These are phyloP conservation scores for Geococcyx californianus DNA, from an alignment of 2,113 vertebrate genomes.

Conservation along the genomic window DNA sequence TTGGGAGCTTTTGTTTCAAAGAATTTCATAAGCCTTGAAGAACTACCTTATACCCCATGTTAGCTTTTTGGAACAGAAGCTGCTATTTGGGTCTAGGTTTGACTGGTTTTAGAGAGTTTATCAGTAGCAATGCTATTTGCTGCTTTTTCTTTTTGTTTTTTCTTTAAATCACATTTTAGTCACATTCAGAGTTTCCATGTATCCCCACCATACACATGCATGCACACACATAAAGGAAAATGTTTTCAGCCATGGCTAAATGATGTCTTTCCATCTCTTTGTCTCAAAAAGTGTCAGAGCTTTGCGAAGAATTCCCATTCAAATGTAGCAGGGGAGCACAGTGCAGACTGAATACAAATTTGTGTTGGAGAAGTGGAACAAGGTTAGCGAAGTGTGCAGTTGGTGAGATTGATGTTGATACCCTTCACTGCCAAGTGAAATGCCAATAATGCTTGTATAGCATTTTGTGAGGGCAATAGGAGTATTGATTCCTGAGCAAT, in stretches of 20 bases:
- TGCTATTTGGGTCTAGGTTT: background rate
- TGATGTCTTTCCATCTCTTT: slow-evolving; percentile 37
- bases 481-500: slow-evolving; percentile 88
- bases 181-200: background rate
- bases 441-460: slow-evolving; percentile 92
- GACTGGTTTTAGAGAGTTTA: background rate
- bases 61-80: background rate
- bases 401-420: slow-evolving; percentile 86
- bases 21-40: background rate
- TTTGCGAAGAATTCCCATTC: slow-evolving; percentile 62
- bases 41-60: background rate
- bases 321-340: slow-evolving; percentile 36
- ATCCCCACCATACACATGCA: background rate
- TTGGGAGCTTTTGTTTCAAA: slow-evolving; percentile 19
- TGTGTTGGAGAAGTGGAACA: slow-evolving; percentile 59
- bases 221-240: background rate
- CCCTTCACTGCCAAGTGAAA: slow-evolving; percentile 88
- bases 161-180: background rate
- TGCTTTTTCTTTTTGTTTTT: background rate
- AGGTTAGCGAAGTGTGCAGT: slow-evolving; percentile 77
- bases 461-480: slow-evolving; percentile 89
- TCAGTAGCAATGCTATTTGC: background rate
- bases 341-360: slow-evolving; percentile 70
- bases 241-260: background rate
- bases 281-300: slow-evolving; percentile 4